These are phyloP conservation scores for Lethenteron reissneri DNA, from an alignment of 2,113 vertebrate species.

Conservation along the genomic window DNA sequence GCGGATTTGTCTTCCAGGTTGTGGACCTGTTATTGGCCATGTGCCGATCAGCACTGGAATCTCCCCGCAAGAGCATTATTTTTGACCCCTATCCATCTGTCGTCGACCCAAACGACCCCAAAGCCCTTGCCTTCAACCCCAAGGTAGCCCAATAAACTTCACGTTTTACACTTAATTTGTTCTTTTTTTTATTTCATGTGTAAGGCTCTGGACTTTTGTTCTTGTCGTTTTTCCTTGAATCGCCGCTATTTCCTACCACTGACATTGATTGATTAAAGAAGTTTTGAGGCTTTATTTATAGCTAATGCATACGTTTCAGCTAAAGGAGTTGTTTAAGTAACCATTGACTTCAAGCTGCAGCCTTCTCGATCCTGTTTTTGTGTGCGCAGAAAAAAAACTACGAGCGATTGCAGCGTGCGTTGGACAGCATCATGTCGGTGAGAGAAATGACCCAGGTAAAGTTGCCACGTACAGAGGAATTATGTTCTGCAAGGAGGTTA, in stretches of 20 bases:
- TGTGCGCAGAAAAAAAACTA: constrained; percentile 88
- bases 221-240: too few relatives aligned
- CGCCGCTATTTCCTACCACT: too few relatives aligned
- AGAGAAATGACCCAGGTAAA: constrained; percentile 74
- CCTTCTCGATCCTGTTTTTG: not conserved
- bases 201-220: not conserved
- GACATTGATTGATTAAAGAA: too few relatives aligned
- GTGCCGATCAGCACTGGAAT: constrained; percentile 88
- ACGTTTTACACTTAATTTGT: not conserved
- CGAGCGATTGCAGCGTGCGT: constrained; percentile 84
- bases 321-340: too few relatives aligned
- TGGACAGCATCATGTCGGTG: constrained; percentile 98
- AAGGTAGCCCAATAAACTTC: constrained; percentile 36
- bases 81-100: constrained; percentile 96
- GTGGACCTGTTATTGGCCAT: constrained; percentile 90
- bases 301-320: too few relatives aligned
- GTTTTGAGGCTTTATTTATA: too few relatives aligned
- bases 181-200: constrained; percentile 1
- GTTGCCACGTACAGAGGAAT: too few relatives aligned
- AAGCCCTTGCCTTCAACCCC: constrained; percentile 94
- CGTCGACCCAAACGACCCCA: constrained; percentile 90
- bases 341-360: too few relatives aligned
- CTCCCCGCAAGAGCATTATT: constrained; percentile 93
- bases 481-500: too few relatives aligned
- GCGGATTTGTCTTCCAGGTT: constrained; percentile 30